Percentiles rank a stretch among this genome's conserved stretches.
Conservation (phyloP, 1,140 invertebrate species). For the Drosophila quadrilineata region DNA sequence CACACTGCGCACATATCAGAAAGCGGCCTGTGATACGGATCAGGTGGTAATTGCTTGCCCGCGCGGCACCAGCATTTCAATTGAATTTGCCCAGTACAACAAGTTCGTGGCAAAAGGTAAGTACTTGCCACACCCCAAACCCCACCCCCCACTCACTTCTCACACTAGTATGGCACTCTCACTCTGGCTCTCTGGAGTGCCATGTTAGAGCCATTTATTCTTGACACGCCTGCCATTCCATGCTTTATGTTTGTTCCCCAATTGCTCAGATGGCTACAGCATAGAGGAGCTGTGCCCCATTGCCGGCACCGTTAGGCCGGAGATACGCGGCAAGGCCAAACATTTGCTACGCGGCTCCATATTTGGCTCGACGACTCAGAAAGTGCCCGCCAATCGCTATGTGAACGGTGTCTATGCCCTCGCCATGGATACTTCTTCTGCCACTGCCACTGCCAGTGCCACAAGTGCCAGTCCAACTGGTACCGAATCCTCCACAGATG, state of each 20-base stretch:
- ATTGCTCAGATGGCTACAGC: constrained; percentile 66
- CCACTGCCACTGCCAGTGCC: constrained; percentile 15
- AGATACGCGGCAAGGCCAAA: constrained; percentile 63
- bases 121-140: not conserved
- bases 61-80: constrained; percentile 91
- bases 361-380: constrained; percentile 55
- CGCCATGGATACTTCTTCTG: constrained; percentile 20
- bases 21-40: constrained; percentile 93
- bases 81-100: constrained; percentile 86
- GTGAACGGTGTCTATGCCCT: constrained; percentile 43
- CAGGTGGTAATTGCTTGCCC: constrained; percentile 92
- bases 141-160: not conserved
- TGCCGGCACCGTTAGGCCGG: constrained; percentile 32
- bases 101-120: constrained; percentile 77
- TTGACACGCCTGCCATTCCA: constrained; percentile 37
- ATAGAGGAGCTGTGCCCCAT: constrained; percentile 72
- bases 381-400: constrained; percentile 54
- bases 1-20: constrained; percentile 93
- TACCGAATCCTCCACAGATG: constrained; percentile 19
- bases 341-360: constrained; percentile 69
- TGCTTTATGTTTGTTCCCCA: constrained; percentile 16
- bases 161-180: not conserved
- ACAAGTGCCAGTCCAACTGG: constrained; percentile 14
- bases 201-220: constrained; percentile 25
- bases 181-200: constrained; percentile 8